A percentile compares a stretch with the other conserved stretches of the same genome.
Conservation (phyloP, 2,888 invertebrate genomes). For the Acanthopleura granulata region DNA sequence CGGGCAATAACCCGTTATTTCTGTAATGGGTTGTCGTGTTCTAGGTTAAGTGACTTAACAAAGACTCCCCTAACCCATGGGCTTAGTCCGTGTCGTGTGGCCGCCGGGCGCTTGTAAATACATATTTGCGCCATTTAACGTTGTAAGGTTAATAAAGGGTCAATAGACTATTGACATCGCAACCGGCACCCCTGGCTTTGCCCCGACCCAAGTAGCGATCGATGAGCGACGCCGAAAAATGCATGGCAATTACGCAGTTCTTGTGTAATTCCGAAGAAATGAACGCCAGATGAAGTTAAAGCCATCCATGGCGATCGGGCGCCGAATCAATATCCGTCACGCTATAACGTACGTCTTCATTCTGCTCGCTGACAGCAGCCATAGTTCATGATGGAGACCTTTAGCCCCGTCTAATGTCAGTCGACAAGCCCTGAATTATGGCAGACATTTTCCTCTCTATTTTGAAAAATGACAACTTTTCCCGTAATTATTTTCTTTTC, state of each 20-base stretch:
- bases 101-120: slow-evolving; percentile 3
- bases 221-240: background rate
- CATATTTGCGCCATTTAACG: slow-evolving; percentile 15
- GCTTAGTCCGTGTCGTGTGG: background rate
- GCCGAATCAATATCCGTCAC: background rate
- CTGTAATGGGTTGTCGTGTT: no score
- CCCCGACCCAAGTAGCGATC: slow-evolving; percentile 2
- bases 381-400: background rate
- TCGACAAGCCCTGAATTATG: slow-evolving; percentile 13
- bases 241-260: slow-evolving; percentile 12
- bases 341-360: slow-evolving; percentile 4
- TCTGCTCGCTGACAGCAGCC: slow-evolving; percentile 2
- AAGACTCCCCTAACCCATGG: background rate
- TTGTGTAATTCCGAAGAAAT: slow-evolving; percentile 16
- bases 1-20: no score
- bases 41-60: no score
- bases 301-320: background rate
- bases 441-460: slow-evolving; percentile 22
- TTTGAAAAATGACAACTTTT: slow-evolving; percentile 36
- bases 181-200: background rate
- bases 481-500: slow-evolving; percentile 27
- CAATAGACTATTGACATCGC: background rate
- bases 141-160: slow-evolving; percentile 3
- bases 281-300: slow-evolving; percentile 5
- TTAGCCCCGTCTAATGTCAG: background rate